phyloP scores from a whole-genome alignment of 2,113 vertebrate genomes.

The Struthidea cinerea region DNA sequence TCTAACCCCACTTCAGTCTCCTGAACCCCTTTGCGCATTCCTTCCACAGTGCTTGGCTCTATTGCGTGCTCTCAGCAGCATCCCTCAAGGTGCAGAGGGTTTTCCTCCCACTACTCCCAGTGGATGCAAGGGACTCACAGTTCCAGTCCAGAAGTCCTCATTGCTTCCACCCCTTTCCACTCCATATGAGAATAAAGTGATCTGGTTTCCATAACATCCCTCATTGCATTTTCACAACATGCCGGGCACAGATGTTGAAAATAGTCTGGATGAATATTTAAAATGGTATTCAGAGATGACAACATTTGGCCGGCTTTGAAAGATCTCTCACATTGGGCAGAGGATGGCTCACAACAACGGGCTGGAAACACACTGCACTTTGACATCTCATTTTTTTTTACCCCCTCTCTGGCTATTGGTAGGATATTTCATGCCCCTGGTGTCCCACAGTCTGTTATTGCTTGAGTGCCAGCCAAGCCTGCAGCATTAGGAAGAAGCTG shows the following conservation, averaged over 20 bases:
- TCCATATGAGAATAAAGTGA: conserved; percentile 18
- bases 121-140: not conserved
- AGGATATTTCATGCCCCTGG: not conserved
- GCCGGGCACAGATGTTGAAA: conserved; percentile 51
- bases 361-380: conserved; percentile 28
- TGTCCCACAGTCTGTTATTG: not conserved
- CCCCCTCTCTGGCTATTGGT: not conserved
- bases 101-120: not conserved
- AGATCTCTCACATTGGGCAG: conserved; percentile 20
- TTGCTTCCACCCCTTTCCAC: not conserved
- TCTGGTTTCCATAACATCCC: conserved; percentile 57
- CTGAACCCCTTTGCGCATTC: not conserved
- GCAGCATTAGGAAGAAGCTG: conserved; percentile 21
- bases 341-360: conserved; percentile 16
- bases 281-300: conserved; percentile 56
- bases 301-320: conserved; percentile 42
- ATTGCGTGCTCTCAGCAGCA: not conserved
- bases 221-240: conserved; percentile 44
- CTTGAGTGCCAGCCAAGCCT: conserved; percentile 45
- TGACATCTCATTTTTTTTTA: not conserved
- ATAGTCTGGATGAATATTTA: conserved; percentile 54
- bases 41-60: not conserved
- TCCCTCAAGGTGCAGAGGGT: not conserved
- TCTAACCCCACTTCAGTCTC: not conserved
- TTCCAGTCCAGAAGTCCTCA: not conserved